phyloP scores from a whole-genome alignment of 2,113 vertebrate species.

The Albula glossodonta region DNA sequence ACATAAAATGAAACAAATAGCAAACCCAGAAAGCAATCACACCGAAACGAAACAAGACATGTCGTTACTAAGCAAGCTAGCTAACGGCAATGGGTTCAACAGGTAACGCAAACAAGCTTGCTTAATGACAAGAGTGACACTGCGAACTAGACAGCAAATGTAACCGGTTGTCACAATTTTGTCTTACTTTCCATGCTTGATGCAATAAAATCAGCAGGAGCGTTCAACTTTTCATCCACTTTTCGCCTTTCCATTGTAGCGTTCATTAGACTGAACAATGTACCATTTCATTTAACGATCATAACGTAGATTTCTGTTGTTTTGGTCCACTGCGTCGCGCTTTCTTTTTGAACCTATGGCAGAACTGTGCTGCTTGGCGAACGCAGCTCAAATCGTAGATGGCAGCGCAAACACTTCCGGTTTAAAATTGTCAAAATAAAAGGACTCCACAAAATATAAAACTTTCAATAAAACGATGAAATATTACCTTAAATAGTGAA shows the following conservation, averaged over 20 bases:
- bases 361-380: no score
- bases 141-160: background rate
- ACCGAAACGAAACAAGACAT: background rate
- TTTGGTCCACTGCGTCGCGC: constrained; percentile 2
- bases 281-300: background rate
- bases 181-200: constrained; percentile 47
- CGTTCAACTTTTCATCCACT: constrained; percentile 48
- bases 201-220: constrained; percentile 56
- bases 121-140: background rate
- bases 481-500: no score
- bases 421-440: no score
- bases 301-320: background rate
- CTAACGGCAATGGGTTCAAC: background rate
- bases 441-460: no score
- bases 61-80: no score
- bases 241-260: constrained; percentile 47
- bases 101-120: background rate
- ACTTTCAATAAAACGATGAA: no score
- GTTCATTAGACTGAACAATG: background rate
- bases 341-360: constrained; percentile 21
- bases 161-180: background rate
- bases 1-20: no score
- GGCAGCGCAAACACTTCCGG: no score
- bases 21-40: background rate
- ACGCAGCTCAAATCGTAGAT: no score